A percentile compares a stretch with the other conserved stretches of the same genome.
Conservation (phyloP, 2,113 vertebrate species). For the Otolemur garnettii region DNA sequence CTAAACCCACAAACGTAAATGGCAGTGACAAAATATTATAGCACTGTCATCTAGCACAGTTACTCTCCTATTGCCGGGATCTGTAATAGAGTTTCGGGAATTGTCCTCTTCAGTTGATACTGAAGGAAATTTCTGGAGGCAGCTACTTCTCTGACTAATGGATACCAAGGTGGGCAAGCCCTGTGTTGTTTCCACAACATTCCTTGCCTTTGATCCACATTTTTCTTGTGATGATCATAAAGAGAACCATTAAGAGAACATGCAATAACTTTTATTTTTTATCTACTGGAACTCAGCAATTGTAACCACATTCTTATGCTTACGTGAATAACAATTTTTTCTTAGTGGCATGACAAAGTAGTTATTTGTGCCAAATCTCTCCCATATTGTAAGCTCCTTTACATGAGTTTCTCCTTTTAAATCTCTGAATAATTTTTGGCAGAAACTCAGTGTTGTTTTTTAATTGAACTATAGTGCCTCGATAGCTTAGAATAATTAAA, state of each 20-base stretch:
- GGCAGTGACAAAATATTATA: constrained; percentile 23
- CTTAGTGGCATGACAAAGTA: background rate
- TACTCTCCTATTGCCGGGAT: background rate
- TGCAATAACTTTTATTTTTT: background rate
- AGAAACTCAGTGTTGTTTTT: constrained; percentile 45
- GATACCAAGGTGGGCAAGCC: background rate
- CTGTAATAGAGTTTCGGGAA: background rate
- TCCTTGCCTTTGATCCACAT: background rate
- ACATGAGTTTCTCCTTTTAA: background rate
- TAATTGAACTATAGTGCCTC: background rate
- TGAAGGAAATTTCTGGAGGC: constrained; percentile 19
- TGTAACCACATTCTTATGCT: background rate
- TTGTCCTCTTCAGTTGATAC: background rate
- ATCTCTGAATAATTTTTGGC: constrained; percentile 45
- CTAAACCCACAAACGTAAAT: constrained; percentile 42
- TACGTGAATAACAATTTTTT: background rate
- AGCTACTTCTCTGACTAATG: background rate
- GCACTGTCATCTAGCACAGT: background rate
- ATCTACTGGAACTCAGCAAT: background rate
- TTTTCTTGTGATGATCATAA: background rate
- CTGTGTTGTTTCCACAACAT: background rate
- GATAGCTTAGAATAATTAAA: constrained; percentile 41
- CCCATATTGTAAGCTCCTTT: background rate
- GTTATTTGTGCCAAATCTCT: background rate
- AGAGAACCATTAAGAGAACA: constrained; percentile 39